Evolutionary conservation across 2,113 vertebrate genomes (phyloP).

Genomic region (Leptosomus discolor): DNA sequence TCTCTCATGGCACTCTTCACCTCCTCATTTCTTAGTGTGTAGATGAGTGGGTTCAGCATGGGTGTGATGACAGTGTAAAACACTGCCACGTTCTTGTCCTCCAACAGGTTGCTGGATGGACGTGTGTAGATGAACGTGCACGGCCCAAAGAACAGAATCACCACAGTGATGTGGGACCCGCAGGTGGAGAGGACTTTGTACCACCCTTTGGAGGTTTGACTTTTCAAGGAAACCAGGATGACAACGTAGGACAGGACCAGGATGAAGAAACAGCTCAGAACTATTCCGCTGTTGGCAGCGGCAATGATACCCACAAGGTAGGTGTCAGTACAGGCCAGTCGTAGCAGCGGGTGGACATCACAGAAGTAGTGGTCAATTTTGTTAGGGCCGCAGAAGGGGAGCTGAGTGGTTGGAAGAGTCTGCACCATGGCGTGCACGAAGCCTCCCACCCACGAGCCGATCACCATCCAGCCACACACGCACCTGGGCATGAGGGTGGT

Average conservation of each 20-base stretch:
- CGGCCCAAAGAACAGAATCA: conserved; percentile 61
- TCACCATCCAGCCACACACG: neutral
- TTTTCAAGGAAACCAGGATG: conserved; percentile 46
- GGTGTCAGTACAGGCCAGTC: conserved; percentile 20
- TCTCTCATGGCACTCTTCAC: conserved; percentile 62
- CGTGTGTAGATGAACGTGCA: conserved; percentile 50
- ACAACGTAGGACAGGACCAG: conserved; percentile 20
- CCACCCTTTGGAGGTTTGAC: neutral
- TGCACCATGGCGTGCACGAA: conserved; percentile 53
- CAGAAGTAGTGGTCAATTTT: conserved; percentile 58
- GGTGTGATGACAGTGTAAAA: conserved; percentile 59
- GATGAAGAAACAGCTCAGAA: conserved; percentile 44
- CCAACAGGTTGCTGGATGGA: neutral
- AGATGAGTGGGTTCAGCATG: conserved; percentile 63
- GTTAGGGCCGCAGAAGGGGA: conserved; percentile 63
- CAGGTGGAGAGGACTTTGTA: conserved; percentile 63
- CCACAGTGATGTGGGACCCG: conserved; percentile 59
- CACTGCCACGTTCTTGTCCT: conserved; percentile 51
- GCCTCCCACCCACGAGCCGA: neutral
- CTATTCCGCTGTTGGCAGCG: conserved; percentile 14
- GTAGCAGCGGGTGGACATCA: conserved; percentile 43
- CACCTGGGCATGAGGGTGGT: neutral
- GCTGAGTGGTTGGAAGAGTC: neutral
- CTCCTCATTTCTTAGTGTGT: conserved; percentile 42
- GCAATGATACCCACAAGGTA: neutral